Evolutionary conservation across 2,888 invertebrate genomes (phyloP).

Genomic region (Acrocera orbiculus): DNA sequence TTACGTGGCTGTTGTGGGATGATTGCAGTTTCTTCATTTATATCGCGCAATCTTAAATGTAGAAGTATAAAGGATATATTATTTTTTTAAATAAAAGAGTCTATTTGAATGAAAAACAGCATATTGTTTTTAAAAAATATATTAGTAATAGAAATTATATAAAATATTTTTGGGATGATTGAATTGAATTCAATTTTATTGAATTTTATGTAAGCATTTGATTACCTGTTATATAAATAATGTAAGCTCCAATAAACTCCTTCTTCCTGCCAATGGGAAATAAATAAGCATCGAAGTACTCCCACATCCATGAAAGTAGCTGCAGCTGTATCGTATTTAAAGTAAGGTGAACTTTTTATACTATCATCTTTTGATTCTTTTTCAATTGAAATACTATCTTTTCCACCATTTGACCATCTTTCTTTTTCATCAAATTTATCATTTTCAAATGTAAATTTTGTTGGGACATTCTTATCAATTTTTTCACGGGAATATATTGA

Average conservation of each 20-base stretch:
- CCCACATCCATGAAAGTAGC: constrained; percentile 96
- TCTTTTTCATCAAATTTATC: constrained; percentile 20
- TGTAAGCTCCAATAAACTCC: constrained; percentile 95
- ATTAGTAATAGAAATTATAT: background rate
- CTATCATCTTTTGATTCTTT: constrained; percentile 60
- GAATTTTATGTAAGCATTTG: constrained; percentile 1
- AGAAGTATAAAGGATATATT: background rate
- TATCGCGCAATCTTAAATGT: constrained; percentile 39
- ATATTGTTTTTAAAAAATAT: background rate
- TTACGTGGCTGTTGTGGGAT: constrained; percentile 63
- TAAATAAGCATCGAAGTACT: constrained; percentile 85
- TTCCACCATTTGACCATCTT: constrained; percentile 22
- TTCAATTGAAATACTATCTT: constrained; percentile 45
- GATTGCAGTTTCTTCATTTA: constrained; percentile 60
- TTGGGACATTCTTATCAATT: constrained; percentile 21
- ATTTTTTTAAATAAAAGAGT: background rate
- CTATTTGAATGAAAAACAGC: no score
- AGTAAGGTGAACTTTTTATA: constrained; percentile 35
- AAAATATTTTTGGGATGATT: no score
- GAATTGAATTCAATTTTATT: background rate
- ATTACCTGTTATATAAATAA: constrained; percentile 71
- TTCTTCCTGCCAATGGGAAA: constrained; percentile 95
- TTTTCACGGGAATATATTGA: constrained; percentile 25
- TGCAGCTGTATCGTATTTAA: constrained; percentile 44
- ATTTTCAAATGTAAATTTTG: constrained; percentile 30